phyloP scores from a whole-genome alignment of 2,113 vertebrate genomes.

The Agapornis roseicollis region DNA sequence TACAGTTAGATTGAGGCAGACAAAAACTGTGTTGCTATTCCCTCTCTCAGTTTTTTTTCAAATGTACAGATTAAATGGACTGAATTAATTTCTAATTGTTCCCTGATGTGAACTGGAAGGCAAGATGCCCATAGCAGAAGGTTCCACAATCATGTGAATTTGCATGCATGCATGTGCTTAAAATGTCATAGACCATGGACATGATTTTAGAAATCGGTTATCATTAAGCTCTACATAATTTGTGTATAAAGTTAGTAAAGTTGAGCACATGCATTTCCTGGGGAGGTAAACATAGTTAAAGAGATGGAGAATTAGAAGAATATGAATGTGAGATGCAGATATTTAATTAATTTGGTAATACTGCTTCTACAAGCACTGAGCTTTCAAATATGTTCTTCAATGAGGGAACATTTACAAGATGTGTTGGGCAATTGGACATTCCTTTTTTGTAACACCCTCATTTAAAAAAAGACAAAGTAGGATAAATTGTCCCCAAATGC shows the following conservation, averaged over 20 bases:
- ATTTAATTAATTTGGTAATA: not conserved
- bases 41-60: not conserved
- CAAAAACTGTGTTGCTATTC: not conserved
- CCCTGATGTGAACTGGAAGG: not conserved
- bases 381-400: not conserved
- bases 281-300: not conserved
- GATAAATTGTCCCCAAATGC: constrained; percentile 24
- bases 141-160: not conserved
- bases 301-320: not conserved
- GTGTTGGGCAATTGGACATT: not conserved
- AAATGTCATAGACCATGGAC: not conserved
- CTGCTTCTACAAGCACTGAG: not conserved
- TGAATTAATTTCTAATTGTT: constrained; percentile 25
- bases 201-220: not conserved
- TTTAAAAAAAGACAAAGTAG: not conserved
- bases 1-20: not conserved
- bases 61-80: not conserved
- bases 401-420: not conserved
- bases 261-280: not conserved
- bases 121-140: not conserved
- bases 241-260: not conserved
- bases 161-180: not conserved
- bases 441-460: constrained; percentile 8
- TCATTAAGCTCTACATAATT: not conserved
- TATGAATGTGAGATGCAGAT: not conserved